Evolutionary conservation across 2,113 vertebrate species (phyloP), one percentile per base, ranked within the genome.

Genomic region (Panurus biarmicus): DNA sequence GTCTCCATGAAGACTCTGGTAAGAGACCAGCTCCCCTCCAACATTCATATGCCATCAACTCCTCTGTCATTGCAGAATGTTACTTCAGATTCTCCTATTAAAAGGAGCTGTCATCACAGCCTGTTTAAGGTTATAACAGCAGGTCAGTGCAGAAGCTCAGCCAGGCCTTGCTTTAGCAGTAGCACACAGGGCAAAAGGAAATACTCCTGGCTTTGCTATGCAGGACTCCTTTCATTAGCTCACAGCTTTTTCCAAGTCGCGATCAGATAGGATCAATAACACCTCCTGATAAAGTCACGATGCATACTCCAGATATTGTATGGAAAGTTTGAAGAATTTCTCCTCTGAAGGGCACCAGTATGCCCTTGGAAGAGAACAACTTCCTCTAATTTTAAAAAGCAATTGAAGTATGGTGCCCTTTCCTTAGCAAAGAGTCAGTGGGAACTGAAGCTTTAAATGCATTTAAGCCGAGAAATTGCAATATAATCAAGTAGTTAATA

Each of bases 61-160:
- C 26, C 28, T 84, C 31, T 48, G 42, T 76, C 66, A 60, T 16
- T 70, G 56, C 64, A 83, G 66, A 84, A 65, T 13, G 19, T 50
- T 69, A n/a, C 23, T 56, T 75, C 18, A 73, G 35, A 64, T 61
- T 79, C 71, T 67, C 28, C 51, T 54, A 11, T 31, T 40, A 94
- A 95, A 79, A 87, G 67, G 5, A 93, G 47, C 66, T 94, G 81
- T 94, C 95, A 95, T 65, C 95, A 83, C 56, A 54, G 78, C 50
- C 28, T 87, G 36, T 48, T 93, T 44, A 47, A 80, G 44, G 44
- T 31, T 85, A 72, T 24, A 44, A 69, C 35, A 56, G 24, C 47
- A 77, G 33, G 28, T 2, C 10, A 35, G 29, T 1, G 13, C 33
- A 84, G 73, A 10, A 53, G 65, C 40, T 60, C 45, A 80, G 88